These are phyloP conservation scores for Euschistus heros DNA, from an alignment of 1,140 invertebrate genomes.

Conservation along the genomic window DNA sequence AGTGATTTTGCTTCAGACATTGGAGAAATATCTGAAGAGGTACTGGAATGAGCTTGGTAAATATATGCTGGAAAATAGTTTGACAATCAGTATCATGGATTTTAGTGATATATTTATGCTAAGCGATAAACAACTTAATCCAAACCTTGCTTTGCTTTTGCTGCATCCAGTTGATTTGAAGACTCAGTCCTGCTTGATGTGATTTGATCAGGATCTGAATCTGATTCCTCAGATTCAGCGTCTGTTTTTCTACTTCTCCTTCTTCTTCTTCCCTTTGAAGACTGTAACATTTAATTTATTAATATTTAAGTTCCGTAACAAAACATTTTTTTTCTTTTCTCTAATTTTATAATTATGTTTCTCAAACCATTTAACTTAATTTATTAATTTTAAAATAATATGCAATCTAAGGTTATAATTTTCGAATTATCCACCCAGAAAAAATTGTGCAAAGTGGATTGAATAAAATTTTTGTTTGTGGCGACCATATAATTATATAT, in stretches of 20 bases:
- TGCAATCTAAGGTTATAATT: too few species aligned
- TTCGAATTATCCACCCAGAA: too few species aligned
- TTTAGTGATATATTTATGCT: not conserved
- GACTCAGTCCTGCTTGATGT: constrained; percentile 63
- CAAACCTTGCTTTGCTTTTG: constrained; percentile 59
- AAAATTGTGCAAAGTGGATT: too few species aligned
- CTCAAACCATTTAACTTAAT: too few species aligned
- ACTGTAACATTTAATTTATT: constrained; percentile 5
- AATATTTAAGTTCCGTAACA: too few species aligned
- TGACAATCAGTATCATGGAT: too few species aligned
- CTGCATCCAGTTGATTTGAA: constrained; percentile 58
- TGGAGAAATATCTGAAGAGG: constrained; percentile 63
- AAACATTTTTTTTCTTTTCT: too few species aligned
- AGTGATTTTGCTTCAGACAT: constrained; percentile 67
- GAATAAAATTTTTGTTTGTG: too few species aligned
- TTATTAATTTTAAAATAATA: too few species aligned
- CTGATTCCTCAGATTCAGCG: constrained; percentile 57
- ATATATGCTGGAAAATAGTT: constrained; percentile 47
- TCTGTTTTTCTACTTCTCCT: constrained; percentile 45
- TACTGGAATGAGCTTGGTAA: constrained; percentile 63
- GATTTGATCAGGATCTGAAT: constrained; percentile 61
- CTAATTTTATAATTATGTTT: too few species aligned
- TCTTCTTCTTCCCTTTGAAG: constrained; percentile 25
- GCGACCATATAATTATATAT: too few species aligned
- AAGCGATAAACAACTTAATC: not conserved